Evolutionary conservation across 1,140 invertebrate genomes (phyloP).

Genomic region (Cotesia chilonis): DNA sequence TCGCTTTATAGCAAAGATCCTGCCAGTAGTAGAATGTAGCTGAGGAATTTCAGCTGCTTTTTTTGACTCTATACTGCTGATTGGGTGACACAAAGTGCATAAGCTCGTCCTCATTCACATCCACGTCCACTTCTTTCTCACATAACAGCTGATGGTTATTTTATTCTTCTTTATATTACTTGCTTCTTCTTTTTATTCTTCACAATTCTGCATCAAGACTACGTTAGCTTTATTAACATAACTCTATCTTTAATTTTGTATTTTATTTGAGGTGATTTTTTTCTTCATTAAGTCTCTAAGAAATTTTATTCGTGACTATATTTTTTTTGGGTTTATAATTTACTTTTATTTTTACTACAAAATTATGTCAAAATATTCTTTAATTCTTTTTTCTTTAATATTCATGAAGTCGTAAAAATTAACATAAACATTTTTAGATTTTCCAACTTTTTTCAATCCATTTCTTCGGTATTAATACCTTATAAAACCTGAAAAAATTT

Average conservation of each 20-base stretch:
- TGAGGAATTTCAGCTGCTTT: not conserved
- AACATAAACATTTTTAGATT: not conserved
- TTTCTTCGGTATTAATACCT: not conserved
- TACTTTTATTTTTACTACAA: too few relatives aligned
- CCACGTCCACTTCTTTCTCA: slow-evolving; percentile 18
- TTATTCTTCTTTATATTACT: slow-evolving; percentile 5
- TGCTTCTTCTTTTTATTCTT: not conserved
- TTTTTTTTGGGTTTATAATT: too few relatives aligned
- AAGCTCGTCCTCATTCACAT: slow-evolving; percentile 31
- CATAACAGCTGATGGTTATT: slow-evolving; percentile 20
- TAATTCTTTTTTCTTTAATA: too few relatives aligned
- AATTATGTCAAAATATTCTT: too few relatives aligned
- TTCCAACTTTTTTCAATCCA: not conserved
- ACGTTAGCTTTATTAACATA: not conserved
- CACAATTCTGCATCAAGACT: not conserved
- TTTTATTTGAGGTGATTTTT: too few relatives aligned
- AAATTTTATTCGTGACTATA: too few relatives aligned
- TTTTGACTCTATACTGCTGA: slow-evolving; percentile 41
- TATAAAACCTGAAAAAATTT: not conserved
- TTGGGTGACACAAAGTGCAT: slow-evolving; percentile 51
- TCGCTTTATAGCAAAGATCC: slow-evolving; percentile 46
- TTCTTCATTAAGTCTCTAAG: too few relatives aligned
- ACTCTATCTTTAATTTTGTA: not conserved
- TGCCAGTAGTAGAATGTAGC: not conserved
- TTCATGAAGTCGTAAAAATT: too few relatives aligned